Evolutionary conservation across 1,140 invertebrate species (phyloP).

Genomic region (Saxidomus purpurata): DNA sequence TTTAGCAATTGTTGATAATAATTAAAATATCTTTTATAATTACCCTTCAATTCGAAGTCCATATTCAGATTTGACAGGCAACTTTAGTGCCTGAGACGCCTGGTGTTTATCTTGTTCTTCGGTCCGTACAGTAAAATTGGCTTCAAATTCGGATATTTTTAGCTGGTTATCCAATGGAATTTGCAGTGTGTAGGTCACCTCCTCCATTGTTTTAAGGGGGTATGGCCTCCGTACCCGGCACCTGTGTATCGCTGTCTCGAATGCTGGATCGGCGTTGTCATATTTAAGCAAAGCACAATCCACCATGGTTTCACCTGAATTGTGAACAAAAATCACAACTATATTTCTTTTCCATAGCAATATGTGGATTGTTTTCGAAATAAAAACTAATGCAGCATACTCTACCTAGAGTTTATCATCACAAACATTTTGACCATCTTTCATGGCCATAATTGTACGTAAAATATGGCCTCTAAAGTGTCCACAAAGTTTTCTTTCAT

Average conservation of each 20-base stretch:
- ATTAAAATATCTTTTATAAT: no score
- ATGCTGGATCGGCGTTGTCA: background rate
- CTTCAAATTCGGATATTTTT: conserved; percentile 40
- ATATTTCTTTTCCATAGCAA: no score
- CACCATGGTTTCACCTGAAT: conserved; percentile 46
- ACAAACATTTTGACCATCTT: no score
- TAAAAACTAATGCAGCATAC: no score
- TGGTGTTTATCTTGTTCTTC: conserved; percentile 30
- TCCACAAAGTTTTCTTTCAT: no score
- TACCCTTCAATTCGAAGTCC: conserved; percentile 54
- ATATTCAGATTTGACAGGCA: conserved; percentile 55
- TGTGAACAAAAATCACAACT: no score
- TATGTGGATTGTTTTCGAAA: no score
- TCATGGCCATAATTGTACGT: no score
- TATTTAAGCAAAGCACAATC: conserved; percentile 26
- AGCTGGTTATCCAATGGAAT: conserved; percentile 39
- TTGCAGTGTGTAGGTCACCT: conserved; percentile 37
- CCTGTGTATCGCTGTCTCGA: conserved; percentile 1
- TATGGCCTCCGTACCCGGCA: conserved; percentile 57
- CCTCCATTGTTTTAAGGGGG: conserved; percentile 31
- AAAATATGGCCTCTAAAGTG: no score
- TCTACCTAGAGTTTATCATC: no score
- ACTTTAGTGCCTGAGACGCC: background rate
- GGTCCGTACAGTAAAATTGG: conserved; percentile 56
- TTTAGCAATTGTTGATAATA: no score